Evolutionary conservation across 1,140 invertebrate species (phyloP).

Genomic region (Hydropsyche tenuis): DNA sequence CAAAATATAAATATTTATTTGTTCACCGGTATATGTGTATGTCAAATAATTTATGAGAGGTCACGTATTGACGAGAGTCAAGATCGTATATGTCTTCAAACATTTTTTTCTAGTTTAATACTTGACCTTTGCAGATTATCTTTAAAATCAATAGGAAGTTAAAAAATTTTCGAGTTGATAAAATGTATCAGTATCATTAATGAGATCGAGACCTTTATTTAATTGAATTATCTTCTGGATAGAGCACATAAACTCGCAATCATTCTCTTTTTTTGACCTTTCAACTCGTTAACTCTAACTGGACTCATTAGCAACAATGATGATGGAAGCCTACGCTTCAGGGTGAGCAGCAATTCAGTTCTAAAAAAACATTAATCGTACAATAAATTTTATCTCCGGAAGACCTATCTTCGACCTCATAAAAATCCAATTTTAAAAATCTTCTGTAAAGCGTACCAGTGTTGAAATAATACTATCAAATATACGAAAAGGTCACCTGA

Average conservation of each 20-base stretch:
- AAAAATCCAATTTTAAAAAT: background rate
- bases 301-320: too few relatives aligned
- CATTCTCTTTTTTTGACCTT: too few relatives aligned
- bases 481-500: too few relatives aligned
- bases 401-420: background rate
- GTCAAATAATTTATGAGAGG: slow-evolving; percentile 27
- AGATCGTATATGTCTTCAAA: slow-evolving; percentile 10
- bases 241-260: too few relatives aligned
- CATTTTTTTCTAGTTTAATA: slow-evolving; percentile 15
- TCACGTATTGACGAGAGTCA: slow-evolving; percentile 16
- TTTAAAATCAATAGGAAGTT: background rate
- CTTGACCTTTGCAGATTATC: slow-evolving; percentile 15
- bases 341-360: slow-evolving; percentile 4
- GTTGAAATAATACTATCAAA: too few relatives aligned
- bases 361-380: too few relatives aligned
- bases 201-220: too few relatives aligned
- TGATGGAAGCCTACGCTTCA: background rate
- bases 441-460: background rate
- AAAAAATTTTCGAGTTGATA: too few relatives aligned
- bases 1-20: too few relatives aligned
- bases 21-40: background rate
- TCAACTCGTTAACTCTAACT: too few relatives aligned
- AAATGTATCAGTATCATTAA: too few relatives aligned
- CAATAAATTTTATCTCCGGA: slow-evolving; percentile 3
- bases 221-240: too few relatives aligned